Base-by-base conservation (phyloP, 2,113 vertebrate genomes). In the Danionella cerebrum region DNA sequence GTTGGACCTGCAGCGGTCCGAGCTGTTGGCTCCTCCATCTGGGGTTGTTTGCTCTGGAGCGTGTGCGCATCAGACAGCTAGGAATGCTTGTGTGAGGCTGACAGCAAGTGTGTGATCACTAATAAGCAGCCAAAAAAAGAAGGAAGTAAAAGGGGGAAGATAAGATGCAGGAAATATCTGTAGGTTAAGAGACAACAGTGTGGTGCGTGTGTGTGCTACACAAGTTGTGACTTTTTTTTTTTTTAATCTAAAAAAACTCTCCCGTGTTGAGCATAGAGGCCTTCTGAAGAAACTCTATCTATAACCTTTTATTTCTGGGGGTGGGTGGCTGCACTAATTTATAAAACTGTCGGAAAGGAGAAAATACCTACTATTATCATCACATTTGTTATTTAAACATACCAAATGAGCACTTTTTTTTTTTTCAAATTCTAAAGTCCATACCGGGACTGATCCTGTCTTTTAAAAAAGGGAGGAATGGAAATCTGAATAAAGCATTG, bases 91-190 rank as follows among this genome's bases (percentile, higher is more conserved):
- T 53, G 36, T 13, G 31, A 11, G 33, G 39, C 0, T 27, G 60
- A 64, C 42, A 48, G 60, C 14, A 14, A 3, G 44, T 11, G 71
- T 44, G 58, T 50, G 65, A 35, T 64, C 60, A 48, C 68, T 74
- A 74, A 69, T 74, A 74, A 74, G 72, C 55, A 19, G 6, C 36
- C 55, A 58, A 45, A 27, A 8, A 10, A 4, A 74, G 57, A 67
- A 74, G 72, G 72, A 74, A 74, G 72, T 65, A 25, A 74, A 74
- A 74, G 41, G 54, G 54, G 72, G 72, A 74, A 74, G 72, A 74
- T 74, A 74, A 70, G 25, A 53, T 5, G 52, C 72, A 74, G 72
- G 72, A 74, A 74, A 74, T 74, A 74, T 69, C 67, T 69, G 72
- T 21, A 57, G 53, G 52, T 59, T 67, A 65, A 47, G 54, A 69